Evolutionary conservation across 2,113 vertebrate genomes (phyloP), one percentile per base, ranked within the genome.

Genomic region (Eulacestoma nigropectus): DNA sequence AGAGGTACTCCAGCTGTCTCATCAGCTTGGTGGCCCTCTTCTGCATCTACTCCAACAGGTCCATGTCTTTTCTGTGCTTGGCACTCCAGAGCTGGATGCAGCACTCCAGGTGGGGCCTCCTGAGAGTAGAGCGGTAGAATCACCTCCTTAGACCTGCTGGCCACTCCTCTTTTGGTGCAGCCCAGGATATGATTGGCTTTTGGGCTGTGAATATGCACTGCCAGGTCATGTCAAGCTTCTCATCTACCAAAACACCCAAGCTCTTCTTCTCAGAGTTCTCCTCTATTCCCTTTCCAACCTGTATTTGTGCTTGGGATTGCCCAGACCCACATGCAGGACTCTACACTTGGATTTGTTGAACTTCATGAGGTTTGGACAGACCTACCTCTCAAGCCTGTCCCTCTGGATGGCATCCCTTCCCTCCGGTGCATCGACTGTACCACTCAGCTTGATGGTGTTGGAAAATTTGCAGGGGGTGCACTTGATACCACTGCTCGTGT

Each of bases 331-430:
- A 1, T 53, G 39, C 18, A 77, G 22, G 39, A 77, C 7, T 29
- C 19, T 23, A 52, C 11, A 52, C 18, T 23, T 52, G 18, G 42
- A 60, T 37, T 44, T 23, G 12, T 27, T 62, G 33, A 46, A 29
- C 6, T 33, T 23, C 39, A 62, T 39, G 22, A 69, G 1, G 5
- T 16, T 29, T 53, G 8, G 18, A 53, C 0, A 0, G 39, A 6
- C 18, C 9, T 35, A 37, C 15, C 10, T 77, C 39, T 23, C 64
- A 60, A 46, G 39, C 22, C 7, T 23, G 37, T 60, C 35, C 30
- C 8, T 57, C 16, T 30, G 42, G 10, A 32, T 42, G 13, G 7
- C 20, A 35, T 42, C 7, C 30, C 8, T 49, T 67, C 11, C 13
- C 17, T 67, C 32, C 25, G 26, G 21, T 21, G 4, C 14, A 30